Base-by-base conservation (phyloP, 2,797 vertebrate species). In the Oreonectes daqikongensis region DNA sequence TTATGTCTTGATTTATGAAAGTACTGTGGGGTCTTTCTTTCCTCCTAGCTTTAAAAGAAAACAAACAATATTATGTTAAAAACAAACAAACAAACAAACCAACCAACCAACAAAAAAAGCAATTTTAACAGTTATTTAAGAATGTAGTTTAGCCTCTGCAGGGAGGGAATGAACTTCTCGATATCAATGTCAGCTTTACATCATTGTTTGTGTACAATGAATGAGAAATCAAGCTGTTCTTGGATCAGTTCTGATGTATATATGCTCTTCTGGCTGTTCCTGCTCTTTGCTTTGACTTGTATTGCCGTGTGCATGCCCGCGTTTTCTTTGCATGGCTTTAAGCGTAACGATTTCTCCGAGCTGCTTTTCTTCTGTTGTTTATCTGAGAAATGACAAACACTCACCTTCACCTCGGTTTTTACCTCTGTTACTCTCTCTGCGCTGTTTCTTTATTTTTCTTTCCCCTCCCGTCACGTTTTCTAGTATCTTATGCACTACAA, bases 301-400 rank as follows among this genome's bases (percentile, higher is more conserved):
- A 94, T 92, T 94, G 92, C 93, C 91, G 92, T 93, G 92, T 94
- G 92, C 93, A 93, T 94, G 94, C 93, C 89, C 89, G 92, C 90
- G 91, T 92, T 95, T 94, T 91, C 93, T 94, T 96, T 96, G 96
- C 96, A 96, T 96, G 96, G 95, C 94, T 93, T 93, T 92, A 90
- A n/a, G 93, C 93, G 94, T 93, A 93, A 92, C 28, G n/a, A 50
- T 69, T 90, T 90, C 93, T 94, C 92, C 89, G 89, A 73, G 69
- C 76, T 50, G 44, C 70, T 67, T 89, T 90, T 85, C 89, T 1
- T 87, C 87, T 87, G 86, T 88, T 90, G 86, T 86, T 87, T 64
- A 55, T 70, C 63, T 57, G 15, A 57, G 40, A 35, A 79, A 69
- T 40, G 64, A 35, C 82, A 83, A 90, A 87, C 84, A 85, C 22